phyloP scores from a whole-genome alignment of 1,140 invertebrate genomes.

The Calycopis cecrops region DNA sequence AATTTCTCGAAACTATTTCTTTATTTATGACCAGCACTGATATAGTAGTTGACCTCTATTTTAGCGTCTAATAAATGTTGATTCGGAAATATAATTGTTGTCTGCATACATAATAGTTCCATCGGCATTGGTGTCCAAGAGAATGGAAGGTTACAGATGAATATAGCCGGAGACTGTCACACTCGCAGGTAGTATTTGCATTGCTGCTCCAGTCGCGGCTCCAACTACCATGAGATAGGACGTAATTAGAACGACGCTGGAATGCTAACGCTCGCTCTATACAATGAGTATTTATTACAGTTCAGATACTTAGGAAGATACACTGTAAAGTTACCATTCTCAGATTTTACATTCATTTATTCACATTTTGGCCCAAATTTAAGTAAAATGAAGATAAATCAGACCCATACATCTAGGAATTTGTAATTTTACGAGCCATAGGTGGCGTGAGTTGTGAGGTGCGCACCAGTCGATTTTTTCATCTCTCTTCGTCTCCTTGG shows the following conservation, averaged over 20 bases:
- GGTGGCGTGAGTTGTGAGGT: too few relatives aligned
- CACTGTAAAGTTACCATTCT: too few relatives aligned
- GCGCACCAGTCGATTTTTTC: too few relatives aligned
- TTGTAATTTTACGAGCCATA: too few relatives aligned
- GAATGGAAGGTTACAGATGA: slow-evolving; percentile 65
- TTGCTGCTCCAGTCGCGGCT: slow-evolving; percentile 35
- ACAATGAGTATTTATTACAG: slow-evolving; percentile 1
- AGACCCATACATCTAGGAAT: too few relatives aligned
- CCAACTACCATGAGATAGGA: slow-evolving; percentile 39
- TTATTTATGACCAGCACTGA: not conserved
- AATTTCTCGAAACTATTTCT: slow-evolving; percentile 6
- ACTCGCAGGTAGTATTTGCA: slow-evolving; percentile 31
- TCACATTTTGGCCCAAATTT: too few relatives aligned
- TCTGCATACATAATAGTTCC: slow-evolving; percentile 50
- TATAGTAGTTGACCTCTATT: slow-evolving; percentile 1
- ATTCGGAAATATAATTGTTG: slow-evolving; percentile 41
- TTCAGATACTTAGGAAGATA: not conserved
- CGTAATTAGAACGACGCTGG: slow-evolving; percentile 44
- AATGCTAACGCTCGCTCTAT: slow-evolving; percentile 19
- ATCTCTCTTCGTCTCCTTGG: too few relatives aligned
- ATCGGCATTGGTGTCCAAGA: slow-evolving; percentile 56
- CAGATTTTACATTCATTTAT: too few relatives aligned
- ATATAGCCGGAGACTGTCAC: slow-evolving; percentile 36
- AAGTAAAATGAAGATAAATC: too few relatives aligned
- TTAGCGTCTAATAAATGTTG: slow-evolving; percentile 11